Evolutionary conservation across 2,888 invertebrate species (phyloP), one percentile per base, ranked within the genome.

Genomic region (Liopterus haemorrhoidalis): DNA sequence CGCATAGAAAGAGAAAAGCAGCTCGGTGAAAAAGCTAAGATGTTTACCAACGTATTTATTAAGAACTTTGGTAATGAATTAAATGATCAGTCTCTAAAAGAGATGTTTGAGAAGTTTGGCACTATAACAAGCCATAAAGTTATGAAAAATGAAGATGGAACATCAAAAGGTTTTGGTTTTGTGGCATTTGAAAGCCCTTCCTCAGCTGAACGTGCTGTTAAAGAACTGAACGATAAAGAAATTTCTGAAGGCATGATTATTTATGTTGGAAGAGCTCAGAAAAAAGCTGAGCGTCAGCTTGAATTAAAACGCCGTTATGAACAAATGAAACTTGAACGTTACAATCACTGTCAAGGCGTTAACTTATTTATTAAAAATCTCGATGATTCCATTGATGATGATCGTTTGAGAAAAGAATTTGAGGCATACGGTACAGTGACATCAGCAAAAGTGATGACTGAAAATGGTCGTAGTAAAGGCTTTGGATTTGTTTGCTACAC

Each of bases 131-230:
- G 91, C 65, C 86, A 86, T 64, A 89, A 88, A 67, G 86, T 91
- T 21, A 94, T 95, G 90, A 82, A 79, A 59, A 87, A 88, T 62
- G 85, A 88, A 45, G 88, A 89, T 63, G 93, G 92, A 5, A 83
- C 85, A 60, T 87, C 91, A n/a, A 88, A 91, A 67, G 96, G 99
- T n/a, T 99, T 99, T 70, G 99, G 99, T 18, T 99, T 99, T 73
- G 97, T 99, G 35, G 94, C 95, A 31, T 99, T 86, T 70, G 93
- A 95, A 66, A 90, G 92, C 60, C 87, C 96, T n/a, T 91, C 91
- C 67, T 81, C 85, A 48, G 97, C 97, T 41, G 94, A 94, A 65
- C 81, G 81, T 62, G 96, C 96, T 51, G 93, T 94, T 8, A 78
- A 82, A 54, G 92, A 90, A 46, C 73, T 96, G 49, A 92, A 96